A percentile compares a stretch with the other conserved stretches of the same genome.
Evolutionary conservation across 2,888 invertebrate genomes (phyloP).

Genomic region (Philopedon plagiatum): DNA sequence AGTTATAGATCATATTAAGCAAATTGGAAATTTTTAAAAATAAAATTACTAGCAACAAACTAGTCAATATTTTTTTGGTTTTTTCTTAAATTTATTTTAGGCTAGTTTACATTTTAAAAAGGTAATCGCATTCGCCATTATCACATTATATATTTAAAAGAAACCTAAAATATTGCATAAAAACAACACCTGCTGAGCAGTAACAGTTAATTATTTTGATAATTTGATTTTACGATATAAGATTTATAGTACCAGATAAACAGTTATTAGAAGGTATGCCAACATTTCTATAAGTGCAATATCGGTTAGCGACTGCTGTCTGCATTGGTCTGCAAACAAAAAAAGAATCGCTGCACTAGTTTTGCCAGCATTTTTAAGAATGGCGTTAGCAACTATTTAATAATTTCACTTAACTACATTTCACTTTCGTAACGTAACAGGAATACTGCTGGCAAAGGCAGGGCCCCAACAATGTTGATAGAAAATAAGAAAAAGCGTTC

Average conservation of each 20-base stretch:
- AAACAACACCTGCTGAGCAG: slow-evolving; percentile 4
- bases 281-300: not conserved
- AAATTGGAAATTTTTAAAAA: no score
- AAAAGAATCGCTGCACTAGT: not conserved
- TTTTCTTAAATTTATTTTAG: no score
- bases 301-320: slow-evolving; percentile 4
- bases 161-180: not conserved
- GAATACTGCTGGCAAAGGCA: not conserved
- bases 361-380: not conserved
- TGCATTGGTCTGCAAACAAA: not conserved
- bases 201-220: not conserved
- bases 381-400: not conserved
- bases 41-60: no score
- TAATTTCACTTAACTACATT: slow-evolving; percentile 3
- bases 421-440: slow-evolving; percentile 1
- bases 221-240: not conserved
- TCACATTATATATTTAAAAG: not conserved
- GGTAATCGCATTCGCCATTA: no score
- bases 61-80: no score
- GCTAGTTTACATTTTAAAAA: not conserved
- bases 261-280: not conserved
- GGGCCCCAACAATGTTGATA: not conserved
- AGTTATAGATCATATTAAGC: no score
- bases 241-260: slow-evolving; percentile 6
- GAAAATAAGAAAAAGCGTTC: not conserved